phyloP scores from a whole-genome alignment of 2,113 vertebrate genomes.

The Meleagris gallopavo region DNA sequence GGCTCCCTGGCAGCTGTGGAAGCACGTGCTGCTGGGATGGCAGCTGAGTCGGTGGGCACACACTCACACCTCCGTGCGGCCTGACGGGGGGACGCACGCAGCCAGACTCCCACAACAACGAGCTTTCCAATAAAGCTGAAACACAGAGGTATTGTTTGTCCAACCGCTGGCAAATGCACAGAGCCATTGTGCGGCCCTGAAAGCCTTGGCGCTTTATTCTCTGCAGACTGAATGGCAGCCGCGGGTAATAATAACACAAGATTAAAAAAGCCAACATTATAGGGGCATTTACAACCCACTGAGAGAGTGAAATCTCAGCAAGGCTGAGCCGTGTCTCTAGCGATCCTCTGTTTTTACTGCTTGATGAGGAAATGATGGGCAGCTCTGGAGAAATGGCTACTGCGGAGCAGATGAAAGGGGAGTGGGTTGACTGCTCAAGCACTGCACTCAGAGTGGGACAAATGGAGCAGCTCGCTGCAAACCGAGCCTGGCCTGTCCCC shows the following conservation, averaged over 20 bases:
- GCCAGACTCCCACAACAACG: conserved; percentile 55
- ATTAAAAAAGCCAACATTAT: conserved; percentile 76
- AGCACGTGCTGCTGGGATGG: conserved; percentile 27
- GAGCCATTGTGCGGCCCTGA: conserved; percentile 68
- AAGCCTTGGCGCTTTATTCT: conserved; percentile 70
- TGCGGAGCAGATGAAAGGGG: conserved; percentile 40
- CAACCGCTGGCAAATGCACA: conserved; percentile 50
- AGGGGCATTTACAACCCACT: conserved; percentile 72
- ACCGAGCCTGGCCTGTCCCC: neutral
- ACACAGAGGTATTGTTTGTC: conserved; percentile 71
- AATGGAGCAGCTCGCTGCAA: conserved; percentile 21
- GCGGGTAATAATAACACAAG: conserved; percentile 75
- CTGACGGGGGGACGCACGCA: neutral
- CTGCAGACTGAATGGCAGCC: conserved; percentile 69
- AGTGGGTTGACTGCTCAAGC: neutral
- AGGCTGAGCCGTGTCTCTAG: conserved; percentile 58
- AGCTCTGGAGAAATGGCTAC: conserved; percentile 56
- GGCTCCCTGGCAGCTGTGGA: accelerated
- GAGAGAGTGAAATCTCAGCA: conserved; percentile 68
- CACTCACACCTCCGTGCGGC: neutral
- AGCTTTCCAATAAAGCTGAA: conserved; percentile 73
- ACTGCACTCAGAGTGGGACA: conserved; percentile 13
- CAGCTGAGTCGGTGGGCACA: neutral
- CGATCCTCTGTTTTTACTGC: conserved; percentile 54
- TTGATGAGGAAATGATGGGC: conserved; percentile 73